A percentile compares a stretch with the other conserved stretches of the same genome.
These are phyloP conservation scores for Trissoscelio sp. DNA, from an alignment of 2,888 invertebrate genomes.

Conservation along the genomic window DNA sequence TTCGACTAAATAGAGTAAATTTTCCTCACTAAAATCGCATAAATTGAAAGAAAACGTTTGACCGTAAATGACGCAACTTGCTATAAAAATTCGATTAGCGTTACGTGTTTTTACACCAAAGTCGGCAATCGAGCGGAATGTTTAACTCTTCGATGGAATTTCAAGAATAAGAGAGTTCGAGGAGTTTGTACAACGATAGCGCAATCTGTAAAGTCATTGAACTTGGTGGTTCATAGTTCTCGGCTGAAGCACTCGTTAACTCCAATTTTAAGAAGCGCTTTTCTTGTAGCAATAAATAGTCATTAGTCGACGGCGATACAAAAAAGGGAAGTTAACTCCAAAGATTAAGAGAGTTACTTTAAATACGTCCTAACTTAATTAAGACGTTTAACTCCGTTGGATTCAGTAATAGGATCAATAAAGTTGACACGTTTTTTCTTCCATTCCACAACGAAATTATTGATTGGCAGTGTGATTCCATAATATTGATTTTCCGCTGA, in stretches of 20 bases:
- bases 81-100: conserved; percentile 35
- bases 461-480: conserved; percentile 37
- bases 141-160: conserved; percentile 41
- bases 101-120: conserved; percentile 42
- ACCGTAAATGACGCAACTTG: conserved; percentile 11
- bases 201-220: conserved; percentile 56
- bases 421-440: conserved; percentile 1
- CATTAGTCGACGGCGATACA: conserved; percentile 52
- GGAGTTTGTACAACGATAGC: conserved; percentile 38
- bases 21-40: background rate
- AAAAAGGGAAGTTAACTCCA: conserved; percentile 39
- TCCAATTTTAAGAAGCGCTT: conserved; percentile 61
- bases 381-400: conserved; percentile 25
- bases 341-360: conserved; percentile 52
- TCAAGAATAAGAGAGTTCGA: conserved; percentile 34
- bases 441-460: conserved; percentile 2
- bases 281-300: conserved; percentile 64
- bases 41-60: conserved; percentile 48
- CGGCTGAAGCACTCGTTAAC: conserved; percentile 52
- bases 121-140: conserved; percentile 41
- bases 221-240: conserved; percentile 47
- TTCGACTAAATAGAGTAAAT: background rate
- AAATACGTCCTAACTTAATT: conserved; percentile 43
- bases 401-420: conserved; percentile 28
- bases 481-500: conserved; percentile 47